phyloP scores from a whole-genome alignment of 2,888 invertebrate species.

The Caenorhabditis virilis region DNA sequence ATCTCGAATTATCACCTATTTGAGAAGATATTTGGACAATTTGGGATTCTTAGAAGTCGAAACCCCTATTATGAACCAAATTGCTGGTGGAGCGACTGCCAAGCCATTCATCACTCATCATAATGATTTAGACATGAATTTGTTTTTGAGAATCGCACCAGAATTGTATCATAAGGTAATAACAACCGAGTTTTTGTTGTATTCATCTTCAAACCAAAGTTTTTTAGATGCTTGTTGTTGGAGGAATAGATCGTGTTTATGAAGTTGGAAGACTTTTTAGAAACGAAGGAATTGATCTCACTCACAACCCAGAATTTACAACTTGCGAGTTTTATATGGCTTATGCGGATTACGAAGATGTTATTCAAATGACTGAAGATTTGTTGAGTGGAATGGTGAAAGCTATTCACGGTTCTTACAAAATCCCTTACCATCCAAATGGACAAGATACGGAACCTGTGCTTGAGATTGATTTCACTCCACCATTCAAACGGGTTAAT shows the following conservation, averaged over 20 bases:
- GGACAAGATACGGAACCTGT: slow-evolving; percentile 80
- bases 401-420: slow-evolving; percentile 86
- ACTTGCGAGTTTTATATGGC: slow-evolving; percentile 99
- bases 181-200: no score
- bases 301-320: slow-evolving; percentile 99
- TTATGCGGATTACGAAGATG: slow-evolving; percentile 96
- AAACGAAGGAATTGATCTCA: slow-evolving; percentile 97
- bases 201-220: no score
- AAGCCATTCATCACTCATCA: slow-evolving; percentile 98
- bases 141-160: slow-evolving; percentile 96
- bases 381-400: slow-evolving; percentile 84
- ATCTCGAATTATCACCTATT: slow-evolving; percentile 76
- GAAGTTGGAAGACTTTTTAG: slow-evolving; percentile 84
- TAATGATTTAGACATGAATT: slow-evolving; percentile 95
- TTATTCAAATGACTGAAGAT: slow-evolving; percentile 89
- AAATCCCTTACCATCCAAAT: slow-evolving; percentile 85
- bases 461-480: slow-evolving; percentile 85
- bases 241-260: slow-evolving; percentile 90
- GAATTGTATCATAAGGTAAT: slow-evolving; percentile 97
- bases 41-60: slow-evolving; percentile 96
- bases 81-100: slow-evolving; percentile 96
- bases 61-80: slow-evolving; percentile 99
- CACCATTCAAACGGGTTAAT: slow-evolving; percentile 88
- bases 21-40: slow-evolving; percentile 84
- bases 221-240: slow-evolving; percentile 97